These are phyloP conservation scores for Reinhardtius hippoglossoides DNA, from an alignment of 2,113 vertebrate genomes.

Conservation along the genomic window DNA sequence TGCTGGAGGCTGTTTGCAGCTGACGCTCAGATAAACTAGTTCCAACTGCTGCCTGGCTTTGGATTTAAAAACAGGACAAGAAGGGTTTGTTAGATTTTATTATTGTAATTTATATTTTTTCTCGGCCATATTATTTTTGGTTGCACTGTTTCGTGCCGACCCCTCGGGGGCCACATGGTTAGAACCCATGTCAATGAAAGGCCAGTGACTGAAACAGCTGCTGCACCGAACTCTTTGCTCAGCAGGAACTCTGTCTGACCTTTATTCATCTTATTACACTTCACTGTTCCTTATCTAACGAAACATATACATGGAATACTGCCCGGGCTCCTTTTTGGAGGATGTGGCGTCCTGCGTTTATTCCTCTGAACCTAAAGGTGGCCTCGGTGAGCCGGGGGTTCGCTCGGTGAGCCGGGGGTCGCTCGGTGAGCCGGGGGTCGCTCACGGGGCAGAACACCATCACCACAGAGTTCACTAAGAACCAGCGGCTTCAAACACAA, in stretches of 20 bases:
- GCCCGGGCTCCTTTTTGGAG: not conserved
- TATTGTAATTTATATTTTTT: no score
- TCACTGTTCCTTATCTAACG: slow-evolving; percentile 38
- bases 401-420: slow-evolving; percentile 46
- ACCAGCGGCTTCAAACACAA: slow-evolving; percentile 16
- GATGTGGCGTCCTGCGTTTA: not conserved
- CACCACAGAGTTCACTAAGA: slow-evolving; percentile 28
- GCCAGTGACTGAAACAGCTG: not conserved
- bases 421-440: slow-evolving; percentile 43
- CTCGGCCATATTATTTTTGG: no score
- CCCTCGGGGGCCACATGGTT: not conserved
- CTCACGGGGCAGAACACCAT: slow-evolving; percentile 8
- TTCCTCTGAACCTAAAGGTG: not conserved
- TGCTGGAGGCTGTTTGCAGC: no score
- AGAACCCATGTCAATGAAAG: no score
- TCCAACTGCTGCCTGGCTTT: no score
- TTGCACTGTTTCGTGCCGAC: no score
- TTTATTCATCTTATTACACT: slow-evolving; percentile 60
- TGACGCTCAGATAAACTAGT: no score
- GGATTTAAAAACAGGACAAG: no score
- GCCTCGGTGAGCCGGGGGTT: slow-evolving; percentile 38
- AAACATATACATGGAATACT: slow-evolving; percentile 45
- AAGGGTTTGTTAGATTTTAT: no score
- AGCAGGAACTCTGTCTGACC: slow-evolving; percentile 45
- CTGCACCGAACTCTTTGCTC: slow-evolving; percentile 46